Conservation (phyloP, 2,113 vertebrate genomes). For the Paraplagusia blochii region DNA sequence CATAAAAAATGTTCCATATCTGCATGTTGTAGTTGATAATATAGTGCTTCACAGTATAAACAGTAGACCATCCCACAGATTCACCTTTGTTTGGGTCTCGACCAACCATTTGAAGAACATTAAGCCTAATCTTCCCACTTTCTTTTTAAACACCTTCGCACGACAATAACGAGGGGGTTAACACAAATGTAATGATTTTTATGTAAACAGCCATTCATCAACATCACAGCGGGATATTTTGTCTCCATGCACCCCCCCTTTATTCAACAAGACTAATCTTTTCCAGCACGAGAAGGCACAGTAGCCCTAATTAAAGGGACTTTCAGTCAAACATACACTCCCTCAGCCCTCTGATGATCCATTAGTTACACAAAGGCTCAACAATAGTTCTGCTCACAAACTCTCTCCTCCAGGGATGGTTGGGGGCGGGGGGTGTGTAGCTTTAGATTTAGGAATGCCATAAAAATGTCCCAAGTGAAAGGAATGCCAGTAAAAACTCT, state of each 20-base stretch:
- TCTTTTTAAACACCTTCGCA: not conserved
- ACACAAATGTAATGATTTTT: not conserved
- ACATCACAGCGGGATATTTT: slow-evolving; percentile 13
- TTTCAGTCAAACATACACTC: slow-evolving; percentile 63
- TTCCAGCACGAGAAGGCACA: slow-evolving; percentile 49
- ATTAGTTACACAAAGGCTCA: slow-evolving; percentile 58
- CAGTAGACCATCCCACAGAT: too few species aligned
- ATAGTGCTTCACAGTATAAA: too few species aligned
- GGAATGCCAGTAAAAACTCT: slow-evolving; percentile 34
- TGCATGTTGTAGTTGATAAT: too few species aligned
- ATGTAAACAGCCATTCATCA: not conserved
- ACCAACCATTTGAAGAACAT: too few species aligned
- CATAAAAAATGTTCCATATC: too few species aligned
- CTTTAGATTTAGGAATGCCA: slow-evolving; percentile 53
- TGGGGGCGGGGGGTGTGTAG: not conserved
- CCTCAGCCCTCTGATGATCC: slow-evolving; percentile 55
- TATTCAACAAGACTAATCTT: slow-evolving; percentile 62
- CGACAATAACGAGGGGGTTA: not conserved
- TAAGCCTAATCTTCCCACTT: not conserved
- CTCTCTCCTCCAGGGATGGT: slow-evolving; percentile 19
- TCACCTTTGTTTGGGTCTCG: too few species aligned
- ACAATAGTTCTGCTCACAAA: slow-evolving; percentile 48
- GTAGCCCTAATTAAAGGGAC: slow-evolving; percentile 63
- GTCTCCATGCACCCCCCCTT: slow-evolving; percentile 20
- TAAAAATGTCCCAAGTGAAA: slow-evolving; percentile 32